A percentile compares a stretch with the other conserved stretches of the same genome.
These are phyloP conservation scores for Tilapia sparmanii DNA, from an alignment of 2,113 vertebrate species.

Conservation along the genomic window DNA sequence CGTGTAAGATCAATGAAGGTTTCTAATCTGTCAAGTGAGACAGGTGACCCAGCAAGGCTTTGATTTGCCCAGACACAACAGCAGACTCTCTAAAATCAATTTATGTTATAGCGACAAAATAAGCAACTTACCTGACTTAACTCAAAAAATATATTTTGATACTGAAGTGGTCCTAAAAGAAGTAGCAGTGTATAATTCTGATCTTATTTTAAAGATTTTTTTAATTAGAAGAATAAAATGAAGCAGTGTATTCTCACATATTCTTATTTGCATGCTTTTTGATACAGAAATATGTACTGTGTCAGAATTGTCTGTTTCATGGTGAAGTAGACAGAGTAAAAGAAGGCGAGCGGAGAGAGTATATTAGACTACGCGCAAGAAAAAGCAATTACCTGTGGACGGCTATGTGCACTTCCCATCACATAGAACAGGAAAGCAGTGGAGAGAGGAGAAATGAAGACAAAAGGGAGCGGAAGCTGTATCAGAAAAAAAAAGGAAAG, in stretches of 20 bases:
- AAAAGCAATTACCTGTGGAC: constrained; percentile 37
- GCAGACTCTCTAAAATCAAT: neutral
- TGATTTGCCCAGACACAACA: constrained; percentile 10
- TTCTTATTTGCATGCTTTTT: neutral
- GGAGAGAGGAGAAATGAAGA: neutral
- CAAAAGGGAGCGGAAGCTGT: neutral
- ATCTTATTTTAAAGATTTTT: neutral
- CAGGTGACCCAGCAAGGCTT: constrained; percentile 14
- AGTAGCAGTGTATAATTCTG: neutral
- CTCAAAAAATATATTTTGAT: neutral
- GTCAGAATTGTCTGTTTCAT: neutral
- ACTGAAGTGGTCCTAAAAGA: neutral
- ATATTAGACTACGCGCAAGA: constrained; percentile 1
- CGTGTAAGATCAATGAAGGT: neutral
- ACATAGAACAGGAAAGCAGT: neutral
- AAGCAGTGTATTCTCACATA: neutral
- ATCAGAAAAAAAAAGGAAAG: neutral
- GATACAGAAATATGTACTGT: neutral
- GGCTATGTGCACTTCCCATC: neutral
- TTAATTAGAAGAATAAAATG: neutral
- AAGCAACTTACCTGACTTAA: neutral
- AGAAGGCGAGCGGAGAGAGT: neutral
- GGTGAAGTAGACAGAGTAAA: neutral
- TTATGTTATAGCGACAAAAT: neutral
- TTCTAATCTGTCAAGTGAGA: constrained; percentile 30